Conservation (phyloP, 2,113 vertebrate species). For the Rhadina sibilatrix region DNA sequence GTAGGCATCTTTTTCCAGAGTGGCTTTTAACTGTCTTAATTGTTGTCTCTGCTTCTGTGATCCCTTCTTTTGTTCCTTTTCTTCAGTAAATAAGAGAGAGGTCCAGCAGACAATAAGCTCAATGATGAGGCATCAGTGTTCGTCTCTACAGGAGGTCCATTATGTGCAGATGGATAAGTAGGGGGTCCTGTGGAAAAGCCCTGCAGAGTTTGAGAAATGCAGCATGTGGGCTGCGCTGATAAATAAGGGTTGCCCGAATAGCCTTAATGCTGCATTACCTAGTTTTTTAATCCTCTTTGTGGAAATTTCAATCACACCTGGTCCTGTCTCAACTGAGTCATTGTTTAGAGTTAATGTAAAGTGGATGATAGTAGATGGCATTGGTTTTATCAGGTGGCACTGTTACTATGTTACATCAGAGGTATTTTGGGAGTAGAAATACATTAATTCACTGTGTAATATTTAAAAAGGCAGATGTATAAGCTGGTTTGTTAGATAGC, state of each 20-base stretch:
- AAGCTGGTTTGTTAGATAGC: not conserved
- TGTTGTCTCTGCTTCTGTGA: not conserved
- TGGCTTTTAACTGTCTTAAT: not conserved
- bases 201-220: not conserved
- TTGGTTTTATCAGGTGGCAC: not conserved
- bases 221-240: not conserved
- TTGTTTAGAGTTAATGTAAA: not conserved
- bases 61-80: slow-evolving; percentile 29
- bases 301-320: not conserved
- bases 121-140: not conserved
- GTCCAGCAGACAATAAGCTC: not conserved
- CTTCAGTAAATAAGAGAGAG: not conserved
- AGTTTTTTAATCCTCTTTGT: not conserved
- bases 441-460: not conserved
- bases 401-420: not conserved
- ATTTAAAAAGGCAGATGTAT: not conserved
- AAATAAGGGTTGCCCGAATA: not conserved
- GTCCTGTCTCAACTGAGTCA: not conserved
- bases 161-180: not conserved
- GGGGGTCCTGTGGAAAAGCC: not conserved
- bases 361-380: not conserved
- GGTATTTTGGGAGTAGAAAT: not conserved
- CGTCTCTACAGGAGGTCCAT: not conserved
- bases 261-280: not conserved
- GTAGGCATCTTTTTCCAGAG: not conserved